Evolutionary conservation across 2,888 invertebrate genomes (phyloP), one percentile per base, ranked within the genome.

Genomic region (Toxonevra muliebris): DNA sequence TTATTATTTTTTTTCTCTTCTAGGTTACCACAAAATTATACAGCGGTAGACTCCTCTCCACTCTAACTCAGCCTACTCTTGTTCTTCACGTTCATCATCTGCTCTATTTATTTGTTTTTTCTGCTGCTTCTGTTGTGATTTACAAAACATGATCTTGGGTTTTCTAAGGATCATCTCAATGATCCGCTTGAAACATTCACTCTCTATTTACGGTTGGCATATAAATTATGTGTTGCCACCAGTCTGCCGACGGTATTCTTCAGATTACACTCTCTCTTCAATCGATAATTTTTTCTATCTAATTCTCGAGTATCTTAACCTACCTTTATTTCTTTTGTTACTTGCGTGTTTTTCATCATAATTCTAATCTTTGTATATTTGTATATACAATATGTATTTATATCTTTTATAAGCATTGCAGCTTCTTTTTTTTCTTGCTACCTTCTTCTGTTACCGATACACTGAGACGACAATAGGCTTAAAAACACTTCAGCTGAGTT

Each of bases 381-480:
- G 54, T 52, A 42, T 75, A 72, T 30, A 30, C 30, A 30, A 30
- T 30, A 30, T 7, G 7, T 30, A 30, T 30, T 30, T 30, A 30
- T 30, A 30, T 30, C 30, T 30, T 30, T 30, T 30, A 30, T 4
- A 30, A 30, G 30, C 7, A 30, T 30, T 30, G 30, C 30, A 4
- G 30, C 2, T 30, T 30, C 30, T 7, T 30, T 30, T 30, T 30
- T 30, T 30, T 30, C 7, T 30, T 30, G 30, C 30, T 30, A 30
- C 30, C 30, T 30, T 30, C 30, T 78, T 77, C 77, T 78, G 76
- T 75, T 76, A 76, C 76, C 76, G 72, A 71, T 71, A 75, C 75
- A 73, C 73, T 72, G 72, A 73, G 67, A 68, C 76, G 76, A 81
- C 81, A 80, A 80, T 76, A 75, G 80, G 79, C 78, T 80, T 79